Evolutionary conservation across 2,888 invertebrate genomes (phyloP).

Genomic region (Marronus borbonicus): DNA sequence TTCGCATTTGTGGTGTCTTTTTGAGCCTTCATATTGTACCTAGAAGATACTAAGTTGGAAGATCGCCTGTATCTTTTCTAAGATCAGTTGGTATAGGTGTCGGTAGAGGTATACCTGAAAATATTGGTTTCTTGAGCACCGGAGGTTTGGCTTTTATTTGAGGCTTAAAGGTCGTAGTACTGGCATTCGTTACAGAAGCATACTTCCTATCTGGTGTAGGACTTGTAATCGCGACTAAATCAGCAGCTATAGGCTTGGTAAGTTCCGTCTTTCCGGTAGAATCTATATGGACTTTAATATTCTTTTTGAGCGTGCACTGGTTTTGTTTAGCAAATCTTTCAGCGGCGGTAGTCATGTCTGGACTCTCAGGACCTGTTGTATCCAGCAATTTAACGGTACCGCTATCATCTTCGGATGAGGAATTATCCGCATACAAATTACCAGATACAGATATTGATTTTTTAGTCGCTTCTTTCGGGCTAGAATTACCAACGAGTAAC

Average conservation of each 20-base stretch:
- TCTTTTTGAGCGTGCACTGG: conserved; percentile 84
- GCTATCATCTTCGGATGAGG: conserved; percentile 59
- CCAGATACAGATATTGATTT: conserved; percentile 64
- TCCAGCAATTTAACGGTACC: conserved; percentile 60
- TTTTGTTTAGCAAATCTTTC: conserved; percentile 86
- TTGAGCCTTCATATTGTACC: conserved; percentile 12
- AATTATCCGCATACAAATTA: conserved; percentile 67
- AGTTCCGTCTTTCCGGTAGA: conserved; percentile 60
- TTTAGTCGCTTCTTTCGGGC: conserved; percentile 67
- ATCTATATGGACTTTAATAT: conserved; percentile 71
- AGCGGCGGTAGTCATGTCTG: conserved; percentile 82
- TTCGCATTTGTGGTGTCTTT: conserved; percentile 31
- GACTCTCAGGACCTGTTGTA: conserved; percentile 72
- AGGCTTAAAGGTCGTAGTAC: conserved; percentile 75
- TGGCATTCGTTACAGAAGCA: conserved; percentile 62
- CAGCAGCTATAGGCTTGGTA: conserved; percentile 57
- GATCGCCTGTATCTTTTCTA: conserved; percentile 54
- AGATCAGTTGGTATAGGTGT: conserved; percentile 58
- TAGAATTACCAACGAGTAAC: conserved; percentile 68
- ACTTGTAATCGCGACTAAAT: conserved; percentile 64
- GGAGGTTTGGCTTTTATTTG: conserved; percentile 87
- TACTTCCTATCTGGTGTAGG: conserved; percentile 66
- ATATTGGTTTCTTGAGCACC: conserved; percentile 80
- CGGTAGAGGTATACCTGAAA: conserved; percentile 70
- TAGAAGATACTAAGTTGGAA: conserved; percentile 50